Percentiles rank a stretch among this genome's conserved stretches.
phyloP scores from a whole-genome alignment of 2,888 invertebrate genomes.

The Tineola bisselliella region DNA sequence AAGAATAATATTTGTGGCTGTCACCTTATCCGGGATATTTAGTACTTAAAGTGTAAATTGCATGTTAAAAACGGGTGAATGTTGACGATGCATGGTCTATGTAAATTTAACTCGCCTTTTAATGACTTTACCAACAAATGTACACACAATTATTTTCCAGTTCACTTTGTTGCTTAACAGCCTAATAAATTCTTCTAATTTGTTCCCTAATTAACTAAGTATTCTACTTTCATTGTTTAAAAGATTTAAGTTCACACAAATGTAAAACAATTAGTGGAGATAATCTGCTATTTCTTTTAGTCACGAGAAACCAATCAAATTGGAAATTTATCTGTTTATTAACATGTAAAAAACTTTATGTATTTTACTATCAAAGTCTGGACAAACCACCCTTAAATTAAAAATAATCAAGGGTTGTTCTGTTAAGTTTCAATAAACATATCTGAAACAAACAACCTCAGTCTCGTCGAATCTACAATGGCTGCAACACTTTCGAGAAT shows the following conservation, averaged over 20 bases:
- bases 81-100: slow-evolving; percentile 13
- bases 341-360: too few relatives aligned
- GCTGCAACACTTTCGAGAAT: too few relatives aligned
- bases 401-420: too few relatives aligned
- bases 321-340: too few relatives aligned
- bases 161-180: not conserved
- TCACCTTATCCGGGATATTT: not conserved
- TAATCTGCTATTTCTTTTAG: too few relatives aligned
- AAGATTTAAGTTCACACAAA: not conserved
- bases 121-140: slow-evolving; percentile 12
- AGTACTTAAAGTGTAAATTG: slow-evolving; percentile 12
- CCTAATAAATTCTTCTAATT: slow-evolving; percentile 7
- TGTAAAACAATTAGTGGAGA: not conserved
- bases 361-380: too few relatives aligned
- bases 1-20: not conserved
- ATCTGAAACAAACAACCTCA: too few relatives aligned
- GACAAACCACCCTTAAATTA: too few relatives aligned
- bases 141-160: slow-evolving; percentile 9
- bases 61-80: slow-evolving; percentile 11
- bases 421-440: too few relatives aligned
- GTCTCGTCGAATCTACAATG: too few relatives aligned
- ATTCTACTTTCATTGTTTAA: not conserved
- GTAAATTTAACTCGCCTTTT: slow-evolving; percentile 9
- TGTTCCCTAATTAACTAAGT: slow-evolving; percentile 1
- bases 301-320: too few relatives aligned